Evolutionary conservation across 53 echinoderm and acorn worm species (phyloP).

Genomic region (Pentamera pediparva): DNA sequence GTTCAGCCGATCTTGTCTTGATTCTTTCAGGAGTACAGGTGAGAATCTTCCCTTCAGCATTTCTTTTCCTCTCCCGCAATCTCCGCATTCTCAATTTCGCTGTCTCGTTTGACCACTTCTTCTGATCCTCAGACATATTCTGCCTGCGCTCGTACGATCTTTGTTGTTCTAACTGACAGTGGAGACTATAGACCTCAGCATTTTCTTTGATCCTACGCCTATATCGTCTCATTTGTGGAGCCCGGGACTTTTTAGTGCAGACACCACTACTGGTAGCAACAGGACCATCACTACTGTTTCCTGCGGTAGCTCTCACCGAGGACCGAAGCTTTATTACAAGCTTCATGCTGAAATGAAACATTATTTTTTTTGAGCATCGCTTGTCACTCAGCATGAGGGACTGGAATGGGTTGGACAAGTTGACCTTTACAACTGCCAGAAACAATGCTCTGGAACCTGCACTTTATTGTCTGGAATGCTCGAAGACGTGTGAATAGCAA

Average conservation of each 20-base stretch:
- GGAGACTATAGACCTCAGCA: slow-evolving; percentile 3
- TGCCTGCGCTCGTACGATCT: neutral
- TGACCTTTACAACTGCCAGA: no score
- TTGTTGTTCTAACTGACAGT: slow-evolving; percentile 2
- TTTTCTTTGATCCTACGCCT: neutral
- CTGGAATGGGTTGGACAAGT: no score
- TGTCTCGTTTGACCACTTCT: neutral
- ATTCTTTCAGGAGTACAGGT: slow-evolving; percentile 1
- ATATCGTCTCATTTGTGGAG: neutral
- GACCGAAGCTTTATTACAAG: neutral
- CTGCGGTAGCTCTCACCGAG: neutral
- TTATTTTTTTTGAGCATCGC: no score
- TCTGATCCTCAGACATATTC: neutral
- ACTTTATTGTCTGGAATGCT: no score
- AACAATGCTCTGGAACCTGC: no score
- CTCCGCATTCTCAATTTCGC: slow-evolving; percentile 3
- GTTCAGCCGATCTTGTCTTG: neutral
- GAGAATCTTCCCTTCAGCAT: neutral
- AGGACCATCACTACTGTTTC: neutral
- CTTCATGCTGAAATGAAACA: neutral
- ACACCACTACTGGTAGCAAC: neutral
- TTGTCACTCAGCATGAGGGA: no score
- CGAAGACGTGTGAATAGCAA: no score
- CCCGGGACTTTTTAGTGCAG: neutral
- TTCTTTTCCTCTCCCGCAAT: neutral